phyloP scores from a whole-genome alignment of 2,888 invertebrate genomes.

The Drosophila paramelanica region DNA sequence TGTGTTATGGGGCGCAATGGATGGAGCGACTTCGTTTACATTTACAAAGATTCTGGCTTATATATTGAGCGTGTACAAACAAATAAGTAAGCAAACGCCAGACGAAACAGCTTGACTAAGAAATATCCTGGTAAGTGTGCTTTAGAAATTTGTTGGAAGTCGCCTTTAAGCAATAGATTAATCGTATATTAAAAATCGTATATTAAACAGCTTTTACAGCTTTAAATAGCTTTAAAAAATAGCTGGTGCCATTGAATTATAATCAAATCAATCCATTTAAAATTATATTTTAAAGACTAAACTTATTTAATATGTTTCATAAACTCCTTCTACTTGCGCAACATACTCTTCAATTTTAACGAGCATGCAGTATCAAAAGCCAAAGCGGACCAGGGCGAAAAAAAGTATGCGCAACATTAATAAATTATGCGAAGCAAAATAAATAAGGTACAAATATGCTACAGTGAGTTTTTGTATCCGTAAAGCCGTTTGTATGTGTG shows the following conservation, averaged over 20 bases:
- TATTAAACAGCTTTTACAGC: background rate
- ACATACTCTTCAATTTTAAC: slow-evolving; percentile 6
- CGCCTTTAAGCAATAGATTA: slow-evolving; percentile 7
- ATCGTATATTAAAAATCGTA: background rate
- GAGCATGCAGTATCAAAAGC: slow-evolving; percentile 2
- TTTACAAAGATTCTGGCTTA: slow-evolving; percentile 7
- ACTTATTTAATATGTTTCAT: background rate
- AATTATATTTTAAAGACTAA: background rate
- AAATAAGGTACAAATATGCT: slow-evolving; percentile 75
- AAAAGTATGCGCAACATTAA: slow-evolving; percentile 53
- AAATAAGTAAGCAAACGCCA: slow-evolving; percentile 8
- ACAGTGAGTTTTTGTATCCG: slow-evolving; percentile 45
- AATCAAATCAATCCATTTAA: background rate
- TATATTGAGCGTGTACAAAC: background rate
- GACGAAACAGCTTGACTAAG: slow-evolving; percentile 12
- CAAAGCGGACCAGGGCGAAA: slow-evolving; percentile 1
- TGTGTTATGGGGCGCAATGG: slow-evolving; percentile 10
- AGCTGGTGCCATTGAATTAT: background rate
- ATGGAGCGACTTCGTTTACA: slow-evolving; percentile 14
- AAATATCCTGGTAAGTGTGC: slow-evolving; percentile 6
- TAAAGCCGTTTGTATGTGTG: slow-evolving; percentile 50
- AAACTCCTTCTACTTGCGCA: slow-evolving; percentile 2
- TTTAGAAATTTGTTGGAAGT: background rate
- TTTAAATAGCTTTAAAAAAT: background rate
- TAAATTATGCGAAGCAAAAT: slow-evolving; percentile 71